Base-by-base conservation (phyloP, 2,797 vertebrate species). In the Fratercula arctica region DNA sequence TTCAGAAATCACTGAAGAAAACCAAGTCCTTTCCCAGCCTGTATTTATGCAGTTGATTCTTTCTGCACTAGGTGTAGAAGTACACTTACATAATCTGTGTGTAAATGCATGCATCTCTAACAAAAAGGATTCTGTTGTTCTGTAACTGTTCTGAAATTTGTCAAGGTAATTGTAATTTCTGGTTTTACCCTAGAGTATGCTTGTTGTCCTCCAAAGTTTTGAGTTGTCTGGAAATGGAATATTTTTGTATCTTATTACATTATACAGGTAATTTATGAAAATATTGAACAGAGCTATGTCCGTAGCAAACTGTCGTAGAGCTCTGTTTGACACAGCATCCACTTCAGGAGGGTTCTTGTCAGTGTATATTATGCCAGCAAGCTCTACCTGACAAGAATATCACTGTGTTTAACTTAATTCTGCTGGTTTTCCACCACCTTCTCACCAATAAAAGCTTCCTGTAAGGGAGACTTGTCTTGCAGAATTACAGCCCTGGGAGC, bases 361-460 rank as follows among this genome's bases (percentile, higher is more conserved):
- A 68, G 8, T 17, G 33, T 63, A 10, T 41, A 9, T 61, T 66
- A 19, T 33, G 20, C 9, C 53, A 75, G 25, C 10, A 82, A 43
- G 28, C 2, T 61, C 26, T 26, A 14, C 18, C 6, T 56, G 51
- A 11, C 6, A 74, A 28, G 5, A 75, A 69, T 43, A 48, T 11
- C 8, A 10, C 3, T 1, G 1, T 31, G 3, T 28, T 67, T 66
- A 74, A 51, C 25, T 77, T 53, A 78, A 50, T 41, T 41, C 16
- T 10, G 1, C 14, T 41, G 1, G 0, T 64, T 53, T 85, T 60
- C 31, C 20, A 53, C 11, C 26, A 46, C 6, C 3, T 53, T 63
- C 48, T 78, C 33, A 74, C 2, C 16, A 35, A 10, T 53, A 39
- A 19, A 12, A 21, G 7, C 61, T 78, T 78, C 25, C 14, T 33